These are phyloP conservation scores for Carassius carassius DNA, from an alignment of 2,113 vertebrate genomes.

Conservation along the genomic window DNA sequence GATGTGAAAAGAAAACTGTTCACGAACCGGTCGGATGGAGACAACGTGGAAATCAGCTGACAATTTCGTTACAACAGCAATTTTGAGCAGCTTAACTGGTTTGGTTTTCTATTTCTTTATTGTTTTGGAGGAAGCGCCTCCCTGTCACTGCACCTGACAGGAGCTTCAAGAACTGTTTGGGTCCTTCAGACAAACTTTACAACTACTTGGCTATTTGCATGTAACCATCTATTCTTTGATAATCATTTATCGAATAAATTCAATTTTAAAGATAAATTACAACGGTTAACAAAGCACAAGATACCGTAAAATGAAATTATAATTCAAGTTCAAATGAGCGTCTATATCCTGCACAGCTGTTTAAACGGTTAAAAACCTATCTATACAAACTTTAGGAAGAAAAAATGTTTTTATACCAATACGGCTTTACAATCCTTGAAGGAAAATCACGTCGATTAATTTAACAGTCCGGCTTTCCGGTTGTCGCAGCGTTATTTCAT, in stretches of 20 bases:
- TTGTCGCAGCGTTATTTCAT: background rate
- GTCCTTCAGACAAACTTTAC: background rate
- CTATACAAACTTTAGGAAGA: background rate
- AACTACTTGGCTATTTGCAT: background rate
- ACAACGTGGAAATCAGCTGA: constrained; percentile 61
- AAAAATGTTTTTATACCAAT: background rate
- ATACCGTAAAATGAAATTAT: background rate
- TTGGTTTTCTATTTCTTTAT: constrained; percentile 21
- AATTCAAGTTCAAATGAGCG: background rate
- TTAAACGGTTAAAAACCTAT: background rate
- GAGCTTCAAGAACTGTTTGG: background rate
- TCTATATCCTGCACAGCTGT: background rate
- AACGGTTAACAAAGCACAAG: background rate
- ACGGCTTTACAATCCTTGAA: background rate
- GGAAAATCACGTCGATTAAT: background rate
- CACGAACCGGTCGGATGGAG: background rate
- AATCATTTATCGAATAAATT: background rate
- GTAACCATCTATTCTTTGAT: background rate
- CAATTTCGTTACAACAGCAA: constrained; percentile 32
- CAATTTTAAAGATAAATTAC: background rate
- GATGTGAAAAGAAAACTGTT: background rate
- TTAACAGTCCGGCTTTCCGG: constrained; percentile 36
- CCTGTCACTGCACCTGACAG: background rate
- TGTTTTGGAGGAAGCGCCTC: background rate
- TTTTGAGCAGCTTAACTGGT: constrained; percentile 68